phyloP scores from a whole-genome alignment of 2,888 invertebrate species.

The Germaria angustata region DNA sequence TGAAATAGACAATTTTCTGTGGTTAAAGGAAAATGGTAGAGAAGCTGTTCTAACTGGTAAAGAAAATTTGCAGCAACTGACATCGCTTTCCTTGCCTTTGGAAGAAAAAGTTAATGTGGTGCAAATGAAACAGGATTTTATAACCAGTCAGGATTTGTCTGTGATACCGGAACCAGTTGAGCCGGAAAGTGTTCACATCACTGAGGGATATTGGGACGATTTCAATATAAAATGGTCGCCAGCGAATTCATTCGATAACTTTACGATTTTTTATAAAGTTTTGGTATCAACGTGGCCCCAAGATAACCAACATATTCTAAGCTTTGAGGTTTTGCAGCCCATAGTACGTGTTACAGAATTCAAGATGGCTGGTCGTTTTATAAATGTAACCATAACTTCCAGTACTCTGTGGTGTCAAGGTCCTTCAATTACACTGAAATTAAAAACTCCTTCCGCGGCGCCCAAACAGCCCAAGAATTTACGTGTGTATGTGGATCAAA shows the following conservation, averaged over 20 bases:
- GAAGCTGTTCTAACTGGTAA: constrained; percentile 61
- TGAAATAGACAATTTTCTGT: constrained; percentile 87
- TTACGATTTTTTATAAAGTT: constrained; percentile 86
- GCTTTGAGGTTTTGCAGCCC: constrained; percentile 71
- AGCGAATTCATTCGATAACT: constrained; percentile 86
- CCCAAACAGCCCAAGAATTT: constrained; percentile 88
- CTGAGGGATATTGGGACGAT: constrained; percentile 86
- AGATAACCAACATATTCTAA: constrained; percentile 59
- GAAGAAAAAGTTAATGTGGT: constrained; percentile 83
- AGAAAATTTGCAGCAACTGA: not conserved
- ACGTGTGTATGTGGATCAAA: constrained; percentile 86
- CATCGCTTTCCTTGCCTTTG: constrained; percentile 78
- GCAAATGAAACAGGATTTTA: constrained; percentile 62
- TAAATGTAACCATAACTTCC: constrained; percentile 88
- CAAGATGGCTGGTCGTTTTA: constrained; percentile 84
- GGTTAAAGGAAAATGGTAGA: constrained; percentile 86
- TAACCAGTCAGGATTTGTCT: constrained; percentile 78
- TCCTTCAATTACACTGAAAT: constrained; percentile 82
- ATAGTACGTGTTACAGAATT: constrained; percentile 79
- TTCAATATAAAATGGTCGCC: constrained; percentile 93
- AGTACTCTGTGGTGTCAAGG: constrained; percentile 93
- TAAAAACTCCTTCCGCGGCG: constrained; percentile 89
- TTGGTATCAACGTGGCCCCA: constrained; percentile 68
- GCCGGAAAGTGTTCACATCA: constrained; percentile 84
- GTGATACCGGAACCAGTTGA: constrained; percentile 89